Evolutionary conservation across 2,113 vertebrate genomes (phyloP).

Genomic region (Herpetotheres cachinnans): DNA sequence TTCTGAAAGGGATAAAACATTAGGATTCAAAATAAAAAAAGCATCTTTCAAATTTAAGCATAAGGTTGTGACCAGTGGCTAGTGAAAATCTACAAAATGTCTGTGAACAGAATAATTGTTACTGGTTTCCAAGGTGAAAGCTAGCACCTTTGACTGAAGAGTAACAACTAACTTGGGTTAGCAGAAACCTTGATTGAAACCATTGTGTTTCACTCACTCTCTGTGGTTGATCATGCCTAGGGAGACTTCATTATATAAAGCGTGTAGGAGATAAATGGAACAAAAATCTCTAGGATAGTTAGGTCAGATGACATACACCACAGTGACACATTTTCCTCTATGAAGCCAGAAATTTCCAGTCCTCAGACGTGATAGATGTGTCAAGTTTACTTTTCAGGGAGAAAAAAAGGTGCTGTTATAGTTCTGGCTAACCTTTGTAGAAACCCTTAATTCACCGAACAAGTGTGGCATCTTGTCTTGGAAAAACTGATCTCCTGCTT

Average conservation of each 20-base stretch:
- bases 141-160: conserved; percentile 20
- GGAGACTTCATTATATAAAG: conserved; percentile 63
- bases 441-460: conserved; percentile 40
- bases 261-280: conserved; percentile 44
- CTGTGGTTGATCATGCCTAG: conserved; percentile 27
- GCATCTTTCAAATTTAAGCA: background rate
- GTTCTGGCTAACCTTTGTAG: conserved; percentile 28
- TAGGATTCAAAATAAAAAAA: background rate
- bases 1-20: background rate
- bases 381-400: conserved; percentile 43
- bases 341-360: conserved; percentile 58
- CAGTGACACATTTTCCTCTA: conserved; percentile 38
- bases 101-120: conserved; percentile 11
- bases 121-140: conserved; percentile 21
- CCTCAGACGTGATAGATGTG: conserved; percentile 27
- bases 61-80: background rate
- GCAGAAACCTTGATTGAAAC: conserved; percentile 57
- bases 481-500: conserved; percentile 25
- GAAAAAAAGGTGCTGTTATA: conserved; percentile 4
- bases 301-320: conserved; percentile 35
- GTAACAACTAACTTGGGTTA: conserved; percentile 23
- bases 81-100: background rate
- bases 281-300: conserved; percentile 57
- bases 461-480: background rate
- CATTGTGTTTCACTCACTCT: conserved; percentile 46